These are phyloP conservation scores for Sciurus carolinensis DNA, from an alignment of 2,797 vertebrate genomes.

Conservation along the genomic window DNA sequence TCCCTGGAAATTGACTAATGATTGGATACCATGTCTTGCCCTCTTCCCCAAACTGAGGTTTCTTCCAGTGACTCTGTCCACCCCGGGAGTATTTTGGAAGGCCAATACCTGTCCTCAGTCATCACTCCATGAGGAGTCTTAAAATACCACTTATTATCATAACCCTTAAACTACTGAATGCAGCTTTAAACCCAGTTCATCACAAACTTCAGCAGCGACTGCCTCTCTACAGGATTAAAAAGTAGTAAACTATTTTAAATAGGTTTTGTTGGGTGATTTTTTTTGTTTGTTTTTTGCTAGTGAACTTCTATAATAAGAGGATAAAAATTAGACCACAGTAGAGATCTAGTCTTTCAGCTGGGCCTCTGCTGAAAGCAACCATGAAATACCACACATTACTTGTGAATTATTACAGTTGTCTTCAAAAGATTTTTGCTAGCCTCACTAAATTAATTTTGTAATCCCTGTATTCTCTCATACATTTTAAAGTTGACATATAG, in stretches of 20 bases:
- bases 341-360: conserved; percentile 53
- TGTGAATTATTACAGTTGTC: conserved; percentile 13
- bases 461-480: neutral
- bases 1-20: neutral
- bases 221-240: neutral
- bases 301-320: neutral
- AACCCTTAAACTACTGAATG: neutral
- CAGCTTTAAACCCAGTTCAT: neutral
- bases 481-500: conserved; percentile 47
- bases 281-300: neutral
- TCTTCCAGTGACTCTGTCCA: neutral
- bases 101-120: neutral
- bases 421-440: conserved; percentile 40
- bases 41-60: neutral
- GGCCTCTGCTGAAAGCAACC: neutral
- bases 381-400: conserved; percentile 30
- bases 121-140: neutral
- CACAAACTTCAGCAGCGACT: conserved; percentile 10
- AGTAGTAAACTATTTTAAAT: neutral
- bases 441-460: conserved; percentile 37
- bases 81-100: neutral
- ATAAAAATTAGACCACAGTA: neutral
- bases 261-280: neutral
- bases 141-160: neutral
- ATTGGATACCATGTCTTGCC: neutral